Evolutionary conservation across 2,113 vertebrate genomes (phyloP), one percentile per base, ranked within the genome.

Genomic region (Sylvilagus bachmani): DNA sequence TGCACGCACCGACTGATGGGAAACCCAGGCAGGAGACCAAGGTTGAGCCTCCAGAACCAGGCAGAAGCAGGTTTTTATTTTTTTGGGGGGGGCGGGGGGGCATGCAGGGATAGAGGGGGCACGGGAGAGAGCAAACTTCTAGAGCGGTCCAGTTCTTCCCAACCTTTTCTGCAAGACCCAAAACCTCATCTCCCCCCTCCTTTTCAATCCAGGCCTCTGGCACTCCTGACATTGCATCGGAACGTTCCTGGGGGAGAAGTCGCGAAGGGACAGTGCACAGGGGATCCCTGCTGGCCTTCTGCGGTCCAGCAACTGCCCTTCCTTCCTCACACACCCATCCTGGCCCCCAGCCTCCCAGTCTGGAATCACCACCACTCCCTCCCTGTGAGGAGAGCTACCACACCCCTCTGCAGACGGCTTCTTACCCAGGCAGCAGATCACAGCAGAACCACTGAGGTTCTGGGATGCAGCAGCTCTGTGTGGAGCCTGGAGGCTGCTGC

Each of bases 1-100:
- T 24, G 62, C 27, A 17, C 2, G 22, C 38, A 55, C 66, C 2
- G 0, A 3, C 21, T 10, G 16, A 44, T 4, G 61, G 80, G 69
- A 92, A 92, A 61, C 44, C 21, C 22, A 87, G 82, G 75, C 66
- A 29, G 66, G n/a, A 44, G 44, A 86, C 29, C 21, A 6, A 90
- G 74, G 82, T 78, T 27, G 21, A 25, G 85, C 27, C 49, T 82
- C 70, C 58, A 83, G 49, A 87, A 36, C 49, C 24, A 66, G 0
- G 21, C 27, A 33, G 71, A 64, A 25, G 75, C 31, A 14, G 5
- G 33, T 58, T 69, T 16, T 83, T 67, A n/a, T 11, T 5, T 36
- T 25, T 24, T 36, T 36, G 19, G 36, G 27, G 36, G 12, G 19
- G 9, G 16, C n/a, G 8, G 17, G 21, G 1, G 55, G 19, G 55